Evolutionary conservation across 2,113 vertebrate species (phyloP), one percentile per base, ranked within the genome.

Genomic region (Motacilla alba): DNA sequence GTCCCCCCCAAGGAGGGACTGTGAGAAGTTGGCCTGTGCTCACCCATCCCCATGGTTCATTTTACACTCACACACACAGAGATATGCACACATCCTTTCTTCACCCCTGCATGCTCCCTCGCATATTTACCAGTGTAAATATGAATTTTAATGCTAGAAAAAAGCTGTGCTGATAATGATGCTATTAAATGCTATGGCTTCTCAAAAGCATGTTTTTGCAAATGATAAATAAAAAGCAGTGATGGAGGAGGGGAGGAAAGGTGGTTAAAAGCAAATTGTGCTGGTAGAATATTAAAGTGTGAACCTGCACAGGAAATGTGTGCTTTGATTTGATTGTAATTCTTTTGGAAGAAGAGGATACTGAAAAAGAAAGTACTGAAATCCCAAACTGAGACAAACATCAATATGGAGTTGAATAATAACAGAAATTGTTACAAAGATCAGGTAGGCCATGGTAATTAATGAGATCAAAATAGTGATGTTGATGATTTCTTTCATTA

Each of bases 171-270:
- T 86, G 58, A 50, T 90, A 83, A 83, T 39, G 50, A 66, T 74
- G 75, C 49, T 72, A 50, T 78, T 83, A 90, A 93, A 72, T 6
- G 10, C 33, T 60, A 55, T 53, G 75, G 19, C 53, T 92, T 72
- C 69, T 76, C 66, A 87, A 88, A 90, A 93, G 55, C n/a, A 1
- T 43, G 7, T 87, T 86, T 86, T 83, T 95, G 46, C 20, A 22
- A 63, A 88, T 67, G 47, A 70, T 89, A 62, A 89, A 78, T 82
- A 44, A 91, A 69, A 76, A 82, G n/a, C 50, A 58, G 75, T 83
- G 80, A 28, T 30, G 46, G 37, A 69, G 43, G 16, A 33, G 35
- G 5, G 11, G 26, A 83, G 41, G 22, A 56, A 90, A 85, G 13
- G 58, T 52, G 79, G 37, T 49, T 91, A 69, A 93, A 95, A 94